Conservation (phyloP, 2,888 invertebrate species). For the Lithophane leautieri region DNA sequence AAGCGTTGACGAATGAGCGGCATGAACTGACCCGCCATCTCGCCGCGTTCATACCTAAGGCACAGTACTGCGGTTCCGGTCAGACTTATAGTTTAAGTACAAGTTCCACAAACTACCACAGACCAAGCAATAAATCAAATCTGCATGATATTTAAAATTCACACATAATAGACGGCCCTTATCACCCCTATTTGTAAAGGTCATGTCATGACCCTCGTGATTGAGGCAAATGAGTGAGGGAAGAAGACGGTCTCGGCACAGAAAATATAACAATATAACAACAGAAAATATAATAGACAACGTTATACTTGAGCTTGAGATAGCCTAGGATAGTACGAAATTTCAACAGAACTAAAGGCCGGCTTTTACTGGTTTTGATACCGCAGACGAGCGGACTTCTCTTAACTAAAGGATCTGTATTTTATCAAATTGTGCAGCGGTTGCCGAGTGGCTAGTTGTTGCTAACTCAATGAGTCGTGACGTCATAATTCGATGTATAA, state of each 20-base stretch:
- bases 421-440: slow-evolving; percentile 27
- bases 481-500: slow-evolving; percentile 3
- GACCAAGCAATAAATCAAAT: not conserved
- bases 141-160: slow-evolving; percentile 22
- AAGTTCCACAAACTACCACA: not conserved
- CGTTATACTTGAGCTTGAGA: not conserved
- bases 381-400: not conserved
- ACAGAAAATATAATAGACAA: too few species aligned
- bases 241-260: slow-evolving; percentile 2
- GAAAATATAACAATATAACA: too few species aligned
- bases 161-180: slow-evolving; percentile 1
- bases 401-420: not conserved
- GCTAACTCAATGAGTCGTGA: not conserved
- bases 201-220: slow-evolving; percentile 29
- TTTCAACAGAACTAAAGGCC: not conserved
- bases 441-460: not conserved
- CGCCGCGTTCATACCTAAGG: too few species aligned
- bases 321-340: not conserved
- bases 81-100: not conserved
- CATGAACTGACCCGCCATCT: too few species aligned
- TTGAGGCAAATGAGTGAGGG: slow-evolving; percentile 23
- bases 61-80: too few species aligned
- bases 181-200: slow-evolving; percentile 9
- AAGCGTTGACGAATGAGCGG: too few species aligned
- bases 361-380: not conserved